These are phyloP conservation scores for Phyllotreta striolata DNA, from an alignment of 2,888 invertebrate species.

Conservation along the genomic window DNA sequence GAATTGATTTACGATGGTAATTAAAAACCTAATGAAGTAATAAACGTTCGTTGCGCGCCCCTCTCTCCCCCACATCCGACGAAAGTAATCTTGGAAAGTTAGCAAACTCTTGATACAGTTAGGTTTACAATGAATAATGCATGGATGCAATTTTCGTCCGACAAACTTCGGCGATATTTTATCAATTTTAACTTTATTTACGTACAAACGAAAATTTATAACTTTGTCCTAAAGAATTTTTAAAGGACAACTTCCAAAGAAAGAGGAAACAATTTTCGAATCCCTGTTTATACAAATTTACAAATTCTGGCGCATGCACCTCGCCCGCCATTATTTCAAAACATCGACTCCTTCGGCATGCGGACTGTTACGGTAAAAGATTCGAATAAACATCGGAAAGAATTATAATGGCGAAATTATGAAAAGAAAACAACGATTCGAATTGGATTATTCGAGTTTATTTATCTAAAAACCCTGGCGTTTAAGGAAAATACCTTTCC, in stretches of 20 bases:
- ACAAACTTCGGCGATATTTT: slow-evolving; percentile 64
- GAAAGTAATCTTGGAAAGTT: slow-evolving; percentile 53
- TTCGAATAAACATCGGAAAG: slow-evolving; percentile 36
- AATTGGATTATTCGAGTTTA: slow-evolving; percentile 52
- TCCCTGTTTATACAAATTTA: too few species aligned
- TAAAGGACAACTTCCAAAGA: slow-evolving; percentile 47
- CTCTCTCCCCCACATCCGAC: slow-evolving; percentile 25
- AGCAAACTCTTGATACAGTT: slow-evolving; percentile 62
- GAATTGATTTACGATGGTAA: slow-evolving; percentile 31
- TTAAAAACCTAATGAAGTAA: slow-evolving; percentile 52
- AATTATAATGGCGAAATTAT: slow-evolving; percentile 50
- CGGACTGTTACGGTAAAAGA: slow-evolving; percentile 19
- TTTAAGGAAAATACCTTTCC: slow-evolving; percentile 43
- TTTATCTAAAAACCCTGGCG: slow-evolving; percentile 40
- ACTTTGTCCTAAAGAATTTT: slow-evolving; percentile 59
- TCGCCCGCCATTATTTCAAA: too few species aligned
- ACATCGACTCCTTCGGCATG: neutral
- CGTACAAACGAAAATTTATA: slow-evolving; percentile 64
- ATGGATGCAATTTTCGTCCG: slow-evolving; percentile 64
- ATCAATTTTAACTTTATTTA: slow-evolving; percentile 65
- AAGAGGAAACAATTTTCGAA: slow-evolving; percentile 38
- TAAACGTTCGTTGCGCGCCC: slow-evolving; percentile 44
- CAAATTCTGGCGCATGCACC: too few species aligned
- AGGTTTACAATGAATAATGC: slow-evolving; percentile 63
- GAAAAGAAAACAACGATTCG: slow-evolving; percentile 54